Evolutionary conservation across 1,140 invertebrate species (phyloP).

Genomic region (Papilio machaon): DNA sequence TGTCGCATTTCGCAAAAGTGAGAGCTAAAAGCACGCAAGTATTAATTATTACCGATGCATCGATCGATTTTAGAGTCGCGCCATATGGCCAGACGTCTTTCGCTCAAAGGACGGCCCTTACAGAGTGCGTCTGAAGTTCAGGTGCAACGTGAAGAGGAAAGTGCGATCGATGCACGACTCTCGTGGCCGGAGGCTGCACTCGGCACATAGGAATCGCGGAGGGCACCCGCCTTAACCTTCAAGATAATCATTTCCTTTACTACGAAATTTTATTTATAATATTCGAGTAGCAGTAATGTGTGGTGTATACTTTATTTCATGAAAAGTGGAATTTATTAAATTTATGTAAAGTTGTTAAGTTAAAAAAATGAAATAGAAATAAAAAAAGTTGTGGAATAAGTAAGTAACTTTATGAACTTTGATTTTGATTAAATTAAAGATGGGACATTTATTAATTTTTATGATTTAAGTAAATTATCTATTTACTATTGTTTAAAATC

Average conservation of each 20-base stretch:
- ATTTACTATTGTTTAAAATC: neutral
- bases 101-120: constrained; percentile 27
- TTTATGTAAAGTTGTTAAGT: neutral
- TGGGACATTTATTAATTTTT: neutral
- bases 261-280: neutral
- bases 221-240: constrained; percentile 55
- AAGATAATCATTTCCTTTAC: neutral
- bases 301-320: neutral
- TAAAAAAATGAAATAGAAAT: neutral
- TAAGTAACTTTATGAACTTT: neutral
- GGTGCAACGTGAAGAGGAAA: constrained; percentile 56
- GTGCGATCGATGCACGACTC: constrained; percentile 60
- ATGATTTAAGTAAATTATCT: too few relatives aligned
- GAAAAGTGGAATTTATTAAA: neutral
- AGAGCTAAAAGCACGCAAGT: neutral
- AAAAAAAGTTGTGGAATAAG: neutral
- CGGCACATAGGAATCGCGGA: constrained; percentile 59
- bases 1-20: neutral
- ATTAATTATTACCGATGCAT: neutral
- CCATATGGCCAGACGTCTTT: constrained; percentile 22
- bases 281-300: neutral
- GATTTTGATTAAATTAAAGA: constrained; percentile 1
- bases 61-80: constrained; percentile 5
- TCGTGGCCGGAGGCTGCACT: constrained; percentile 55
- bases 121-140: constrained; percentile 38